Percentiles rank a stretch among this genome's conserved stretches.
Conservation (phyloP, 2,113 vertebrate genomes). For the Amphiprion ocellaris region DNA sequence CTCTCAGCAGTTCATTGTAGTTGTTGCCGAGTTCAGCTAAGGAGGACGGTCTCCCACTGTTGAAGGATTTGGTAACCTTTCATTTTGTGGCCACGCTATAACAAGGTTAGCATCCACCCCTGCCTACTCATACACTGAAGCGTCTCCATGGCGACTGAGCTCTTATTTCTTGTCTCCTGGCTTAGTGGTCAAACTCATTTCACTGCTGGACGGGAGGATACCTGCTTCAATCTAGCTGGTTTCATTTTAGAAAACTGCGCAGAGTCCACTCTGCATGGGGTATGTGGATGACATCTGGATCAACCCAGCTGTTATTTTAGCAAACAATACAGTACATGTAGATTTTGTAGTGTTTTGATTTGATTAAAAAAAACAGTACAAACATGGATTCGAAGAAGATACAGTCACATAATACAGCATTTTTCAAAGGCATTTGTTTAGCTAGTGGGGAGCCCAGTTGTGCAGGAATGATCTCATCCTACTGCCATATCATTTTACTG, state of each 20-base stretch:
- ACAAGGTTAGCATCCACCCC: slow-evolving; percentile 51
- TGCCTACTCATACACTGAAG: slow-evolving; percentile 27
- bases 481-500: too few species aligned
- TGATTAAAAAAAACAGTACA: too few species aligned
- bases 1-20: not conserved
- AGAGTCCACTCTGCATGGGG: not conserved
- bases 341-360: not conserved
- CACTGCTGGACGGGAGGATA: slow-evolving; percentile 4
- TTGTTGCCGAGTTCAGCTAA: slow-evolving; percentile 4
- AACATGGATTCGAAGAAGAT: too few species aligned
- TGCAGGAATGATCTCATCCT: too few species aligned
- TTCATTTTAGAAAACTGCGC: slow-evolving; percentile 19
- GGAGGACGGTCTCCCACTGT: slow-evolving; percentile 9
- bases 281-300: slow-evolving; percentile 4
- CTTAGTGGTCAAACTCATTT: slow-evolving; percentile 43
- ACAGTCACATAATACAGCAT: too few species aligned
- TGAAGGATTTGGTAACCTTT: slow-evolving; percentile 49
- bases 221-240: slow-evolving; percentile 19
- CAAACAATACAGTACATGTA: not conserved
- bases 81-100: slow-evolving; percentile 61
- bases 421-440: too few species aligned
- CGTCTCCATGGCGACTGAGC: slow-evolving; percentile 66
- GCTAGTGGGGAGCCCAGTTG: too few species aligned
- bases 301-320: not conserved
- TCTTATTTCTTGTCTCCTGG: slow-evolving; percentile 44